Evolutionary conservation across 1,140 invertebrate species (phyloP).

Genomic region (Amyelois transitella): DNA sequence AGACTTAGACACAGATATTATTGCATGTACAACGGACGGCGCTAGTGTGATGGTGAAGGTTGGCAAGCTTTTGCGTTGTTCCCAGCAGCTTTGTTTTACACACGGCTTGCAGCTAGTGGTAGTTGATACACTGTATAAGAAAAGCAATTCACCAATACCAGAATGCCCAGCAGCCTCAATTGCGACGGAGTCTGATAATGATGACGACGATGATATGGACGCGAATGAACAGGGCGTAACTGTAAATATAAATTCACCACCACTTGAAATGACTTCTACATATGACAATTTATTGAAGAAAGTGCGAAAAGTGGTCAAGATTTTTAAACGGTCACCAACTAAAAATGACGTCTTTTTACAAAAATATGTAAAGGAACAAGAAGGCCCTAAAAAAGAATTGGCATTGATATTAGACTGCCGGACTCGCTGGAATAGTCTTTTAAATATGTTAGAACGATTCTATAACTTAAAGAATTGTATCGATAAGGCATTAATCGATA

Average conservation of each 20-base stretch:
- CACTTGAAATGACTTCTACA: background rate
- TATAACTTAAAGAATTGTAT: background rate
- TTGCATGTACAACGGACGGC: too few relatives aligned
- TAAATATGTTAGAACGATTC: background rate
- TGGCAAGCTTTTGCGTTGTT: too few relatives aligned
- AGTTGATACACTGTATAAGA: background rate
- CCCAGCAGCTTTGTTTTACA: too few relatives aligned
- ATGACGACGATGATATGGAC: background rate
- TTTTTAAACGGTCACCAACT: background rate
- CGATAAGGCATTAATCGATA: background rate
- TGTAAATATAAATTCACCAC: background rate
- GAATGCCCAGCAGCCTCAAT: background rate
- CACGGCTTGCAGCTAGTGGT: background rate
- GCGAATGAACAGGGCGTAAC: background rate
- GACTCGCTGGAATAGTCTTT: background rate
- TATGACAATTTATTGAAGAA: background rate
- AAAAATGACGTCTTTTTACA: background rate
- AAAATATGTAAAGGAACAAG: background rate
- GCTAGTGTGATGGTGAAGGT: too few relatives aligned
- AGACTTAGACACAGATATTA: too few relatives aligned
- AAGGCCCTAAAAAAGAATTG: background rate
- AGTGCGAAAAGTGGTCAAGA: background rate
- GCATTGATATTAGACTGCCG: background rate
- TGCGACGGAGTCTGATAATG: background rate
- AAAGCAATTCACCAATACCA: background rate